These are phyloP conservation scores for Whitmania pigra DNA, from an alignment of 1,140 invertebrate genomes.

Conservation along the genomic window DNA sequence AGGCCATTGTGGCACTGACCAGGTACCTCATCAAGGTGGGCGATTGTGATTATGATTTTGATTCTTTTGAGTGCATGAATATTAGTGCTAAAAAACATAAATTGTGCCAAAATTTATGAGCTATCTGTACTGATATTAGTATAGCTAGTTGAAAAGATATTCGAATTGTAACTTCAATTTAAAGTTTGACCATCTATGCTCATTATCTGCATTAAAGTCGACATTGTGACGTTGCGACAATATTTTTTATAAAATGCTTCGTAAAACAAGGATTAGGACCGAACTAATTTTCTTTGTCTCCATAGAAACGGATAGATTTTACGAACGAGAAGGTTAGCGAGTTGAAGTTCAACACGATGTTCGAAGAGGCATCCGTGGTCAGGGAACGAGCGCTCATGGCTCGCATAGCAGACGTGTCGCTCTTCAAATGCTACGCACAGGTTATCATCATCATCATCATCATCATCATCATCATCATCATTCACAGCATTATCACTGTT, in stretches of 20 bases:
- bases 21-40: conserved; percentile 68
- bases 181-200: no score
- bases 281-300: conserved; percentile 24
- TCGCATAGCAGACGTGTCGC: conserved; percentile 87
- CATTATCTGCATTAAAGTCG: no score
- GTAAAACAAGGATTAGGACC: no score
- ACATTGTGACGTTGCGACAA: no score
- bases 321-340: conserved; percentile 30
- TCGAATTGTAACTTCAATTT: no score
- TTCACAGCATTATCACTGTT: no score
- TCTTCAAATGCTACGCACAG: conserved; percentile 88
- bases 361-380: conserved; percentile 44
- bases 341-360: conserved; percentile 35
- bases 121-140: no score
- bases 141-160: no score
- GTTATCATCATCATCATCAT: conserved; percentile 40
- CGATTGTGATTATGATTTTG: conserved; percentile 34
- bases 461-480: background rate
- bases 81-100: no score
- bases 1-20: conserved; percentile 72
- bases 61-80: conserved; percentile 4
- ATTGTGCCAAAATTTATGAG: no score
- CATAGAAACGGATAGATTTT: conserved; percentile 39
- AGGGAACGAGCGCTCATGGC: conserved; percentile 53
- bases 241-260: no score